These are phyloP conservation scores for Osmoderma eremita DNA, from an alignment of 2,888 invertebrate genomes.

Conservation along the genomic window DNA sequence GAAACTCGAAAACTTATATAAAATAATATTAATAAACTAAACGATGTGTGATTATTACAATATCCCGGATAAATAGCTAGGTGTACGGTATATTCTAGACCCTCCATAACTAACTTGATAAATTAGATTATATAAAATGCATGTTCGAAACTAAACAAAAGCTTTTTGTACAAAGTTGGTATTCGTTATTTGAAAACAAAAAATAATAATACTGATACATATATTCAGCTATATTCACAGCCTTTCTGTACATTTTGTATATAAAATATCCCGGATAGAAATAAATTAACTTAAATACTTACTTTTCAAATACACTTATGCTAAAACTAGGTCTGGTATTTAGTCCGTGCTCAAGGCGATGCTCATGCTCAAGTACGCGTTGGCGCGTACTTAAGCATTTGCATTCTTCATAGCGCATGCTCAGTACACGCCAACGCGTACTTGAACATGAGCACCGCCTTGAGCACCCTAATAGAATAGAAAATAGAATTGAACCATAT, in stretches of 20 bases:
- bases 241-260: constrained; percentile 48
- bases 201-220: constrained; percentile 43
- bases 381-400: too few relatives aligned
- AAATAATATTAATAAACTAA: constrained; percentile 32
- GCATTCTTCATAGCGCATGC: too few relatives aligned
- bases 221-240: constrained; percentile 51
- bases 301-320: constrained; percentile 8
- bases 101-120: constrained; percentile 61
- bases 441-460: too few relatives aligned
- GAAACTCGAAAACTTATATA: constrained; percentile 5
- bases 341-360: neutral
- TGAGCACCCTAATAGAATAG: too few relatives aligned
- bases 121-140: constrained; percentile 61
- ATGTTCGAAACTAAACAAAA: constrained; percentile 61
- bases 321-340: neutral
- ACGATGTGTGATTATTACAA: constrained; percentile 43
- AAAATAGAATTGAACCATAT: neutral
- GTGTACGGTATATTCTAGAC: constrained; percentile 62
- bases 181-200: constrained; percentile 49
- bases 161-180: constrained; percentile 65
- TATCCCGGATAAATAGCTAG: constrained; percentile 57
- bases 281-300: neutral
- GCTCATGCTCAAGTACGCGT: too few relatives aligned
- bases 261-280: constrained; percentile 42
- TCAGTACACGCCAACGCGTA: neutral